These are phyloP conservation scores for Empis stercorea DNA, from an alignment of 2,888 invertebrate genomes.

Conservation along the genomic window DNA sequence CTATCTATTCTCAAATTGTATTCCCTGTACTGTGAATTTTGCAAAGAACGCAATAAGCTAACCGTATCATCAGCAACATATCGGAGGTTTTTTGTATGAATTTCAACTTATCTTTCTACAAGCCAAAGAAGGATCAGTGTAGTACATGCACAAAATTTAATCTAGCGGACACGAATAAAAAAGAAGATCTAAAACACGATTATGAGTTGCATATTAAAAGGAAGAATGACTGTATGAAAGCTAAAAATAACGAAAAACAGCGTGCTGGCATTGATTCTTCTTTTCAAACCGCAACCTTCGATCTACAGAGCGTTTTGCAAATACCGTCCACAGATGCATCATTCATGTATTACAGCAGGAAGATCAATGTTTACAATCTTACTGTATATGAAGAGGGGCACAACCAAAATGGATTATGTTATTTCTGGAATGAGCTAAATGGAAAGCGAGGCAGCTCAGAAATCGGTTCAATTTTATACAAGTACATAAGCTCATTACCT, in stretches of 20 bases:
- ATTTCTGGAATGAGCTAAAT: constrained; percentile 14
- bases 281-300: constrained; percentile 19
- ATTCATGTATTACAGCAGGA: constrained; percentile 21
- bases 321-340: constrained; percentile 20
- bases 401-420: constrained; percentile 15
- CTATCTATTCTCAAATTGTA: neutral
- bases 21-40: neutral
- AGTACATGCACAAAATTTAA: constrained; percentile 2
- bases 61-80: neutral
- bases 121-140: constrained; percentile 4
- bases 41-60: neutral
- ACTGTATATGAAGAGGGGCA: constrained; percentile 19
- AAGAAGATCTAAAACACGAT: constrained; percentile 2
- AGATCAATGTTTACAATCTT: constrained; percentile 20
- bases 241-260: neutral
- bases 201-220: constrained; percentile 1
- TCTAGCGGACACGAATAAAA: neutral
- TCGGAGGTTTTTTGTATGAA: constrained; percentile 2
- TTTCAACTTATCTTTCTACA: constrained; percentile 2
- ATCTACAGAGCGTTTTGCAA: constrained; percentile 21
- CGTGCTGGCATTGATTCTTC: constrained; percentile 3
- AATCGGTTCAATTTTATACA: constrained; percentile 18
- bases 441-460: constrained; percentile 2
- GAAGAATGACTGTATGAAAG: neutral
- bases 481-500: constrained; percentile 9